Base-by-base conservation (phyloP, 2,888 invertebrate species). In the Drosophila flavopinicola region DNA sequence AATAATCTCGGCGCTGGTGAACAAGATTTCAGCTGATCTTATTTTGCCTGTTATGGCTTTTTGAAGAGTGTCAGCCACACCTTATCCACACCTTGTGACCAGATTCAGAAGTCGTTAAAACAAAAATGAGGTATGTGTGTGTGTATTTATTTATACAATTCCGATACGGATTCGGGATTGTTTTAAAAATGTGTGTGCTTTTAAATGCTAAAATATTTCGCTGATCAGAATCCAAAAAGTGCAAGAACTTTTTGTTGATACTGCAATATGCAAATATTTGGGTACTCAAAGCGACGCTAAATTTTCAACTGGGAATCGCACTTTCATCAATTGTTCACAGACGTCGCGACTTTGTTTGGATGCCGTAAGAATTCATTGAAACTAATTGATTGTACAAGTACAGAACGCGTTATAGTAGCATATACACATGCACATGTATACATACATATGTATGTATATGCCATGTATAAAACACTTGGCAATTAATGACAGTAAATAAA, bases 311-410 rank as follows among this genome's bases (percentile, higher is more conserved):
- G 27, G 11, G 30, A 17, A 53, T 56, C 44, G 39, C 52, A 59
- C 45, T 66, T 42, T 44, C 5, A 47, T 60, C 67, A 61, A 70
- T 70, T 73, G 60, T 7, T 42, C 17, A 13, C 32, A 44, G 24
- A 27, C 32, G 68, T n/a, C 33, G 47, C n/a, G 29, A 38, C 20
- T 33, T 61, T 32, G 60, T 35, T 35, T 15, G 35, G 54, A 54
- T 13, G 66, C 35, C 68, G 73, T 38, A 71, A 49, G 60, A 59
- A 85, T 83, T 80, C 75, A 80, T 83, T 80, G 84, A 73, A 60
- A 51, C 80, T 70, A 80, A 80, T 80, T 80, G 79, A 79, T 67
- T 56, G 58, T 11, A 41, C 75, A 57, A 75, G 75, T 82, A 71
- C 69, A 65, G 70, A 47, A 58, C n/a, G 38, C 45, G 17, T 25